Base-by-base conservation (phyloP, 1,140 invertebrate genomes). In the Vanessa tameamea region DNA sequence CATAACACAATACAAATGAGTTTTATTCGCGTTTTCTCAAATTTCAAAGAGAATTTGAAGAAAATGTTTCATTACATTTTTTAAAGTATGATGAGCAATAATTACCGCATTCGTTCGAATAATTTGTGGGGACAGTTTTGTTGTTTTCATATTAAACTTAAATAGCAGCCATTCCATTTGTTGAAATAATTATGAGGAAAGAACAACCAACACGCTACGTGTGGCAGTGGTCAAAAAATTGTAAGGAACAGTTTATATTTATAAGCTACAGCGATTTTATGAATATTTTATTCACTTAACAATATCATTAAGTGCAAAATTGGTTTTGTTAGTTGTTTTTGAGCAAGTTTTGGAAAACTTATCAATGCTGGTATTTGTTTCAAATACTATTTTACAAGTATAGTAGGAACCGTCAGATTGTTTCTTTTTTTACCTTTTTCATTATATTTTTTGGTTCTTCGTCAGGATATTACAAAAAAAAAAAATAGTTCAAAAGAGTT, bases 41-140 rank as follows among this genome's bases (percentile, higher is more conserved):
- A 70, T 75, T 75, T 59, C 14, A 47, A 43, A 57, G 20, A 57
- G 51, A 37, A 48, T 70, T 69, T 47, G 63, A 50, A 43, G 69
- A 31, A 64, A 71, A 63, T 65, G 67, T 47, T 55, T 75, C 68
- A 75, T 73, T 59, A 48, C 57, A 68, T 75, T 65, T 70, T 69
- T 43, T 65, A 66, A 72, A 72, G 64, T 72, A 65, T 66, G 63
- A 64, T 70, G 61, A 51, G 51, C 61, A 65, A 75, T 75, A 75
- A 75, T 69, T 75, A 70, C 68, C 55, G 47, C 51, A 20, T 50
- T 74, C 69, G 68, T 55, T 51, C 43, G 53, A 47, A 63, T 70
- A 70, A 70, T 69, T 69, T 48, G 53, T 26, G 63, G 16, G 37
- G 73, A 75, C 73, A 69, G 47, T 65, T 75, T 74, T 55, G 47